These are phyloP conservation scores for Orthochromis indermauri DNA, from an alignment of 2,113 vertebrate genomes.

Conservation along the genomic window DNA sequence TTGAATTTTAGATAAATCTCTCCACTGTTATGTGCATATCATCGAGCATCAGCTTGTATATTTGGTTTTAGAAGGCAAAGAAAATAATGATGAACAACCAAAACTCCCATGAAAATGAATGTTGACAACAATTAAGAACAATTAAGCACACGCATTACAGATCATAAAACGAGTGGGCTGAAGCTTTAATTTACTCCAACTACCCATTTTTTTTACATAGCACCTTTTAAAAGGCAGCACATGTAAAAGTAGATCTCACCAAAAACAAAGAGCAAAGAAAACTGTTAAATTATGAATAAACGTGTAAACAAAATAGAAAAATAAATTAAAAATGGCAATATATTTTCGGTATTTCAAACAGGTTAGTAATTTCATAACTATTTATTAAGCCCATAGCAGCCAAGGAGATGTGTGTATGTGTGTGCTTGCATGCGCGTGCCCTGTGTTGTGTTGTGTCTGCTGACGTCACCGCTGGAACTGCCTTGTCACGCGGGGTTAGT, in stretches of 20 bases:
- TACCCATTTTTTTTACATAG: neutral
- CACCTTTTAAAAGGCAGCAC: neutral
- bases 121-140: neutral
- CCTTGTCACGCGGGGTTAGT: conserved; percentile 79
- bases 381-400: neutral
- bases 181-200: neutral
- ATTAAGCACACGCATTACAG: neutral
- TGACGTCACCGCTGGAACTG: conserved; percentile 76
- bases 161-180: neutral
- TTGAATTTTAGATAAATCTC: neutral
- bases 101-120: neutral
- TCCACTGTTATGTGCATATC: neutral
- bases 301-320: neutral
- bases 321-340: neutral
- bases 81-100: neutral
- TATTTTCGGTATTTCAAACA: neutral
- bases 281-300: neutral
- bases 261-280: neutral
- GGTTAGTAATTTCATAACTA: neutral
- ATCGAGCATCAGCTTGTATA: neutral
- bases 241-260: neutral
- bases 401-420: neutral
- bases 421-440: neutral
- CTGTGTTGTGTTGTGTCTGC: conserved; percentile 60
- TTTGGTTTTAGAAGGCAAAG: neutral